Percentiles rank a stretch among this genome's conserved stretches.
Conservation (phyloP, 2,797 vertebrate species). For the Melanotaenia trifasciata region DNA sequence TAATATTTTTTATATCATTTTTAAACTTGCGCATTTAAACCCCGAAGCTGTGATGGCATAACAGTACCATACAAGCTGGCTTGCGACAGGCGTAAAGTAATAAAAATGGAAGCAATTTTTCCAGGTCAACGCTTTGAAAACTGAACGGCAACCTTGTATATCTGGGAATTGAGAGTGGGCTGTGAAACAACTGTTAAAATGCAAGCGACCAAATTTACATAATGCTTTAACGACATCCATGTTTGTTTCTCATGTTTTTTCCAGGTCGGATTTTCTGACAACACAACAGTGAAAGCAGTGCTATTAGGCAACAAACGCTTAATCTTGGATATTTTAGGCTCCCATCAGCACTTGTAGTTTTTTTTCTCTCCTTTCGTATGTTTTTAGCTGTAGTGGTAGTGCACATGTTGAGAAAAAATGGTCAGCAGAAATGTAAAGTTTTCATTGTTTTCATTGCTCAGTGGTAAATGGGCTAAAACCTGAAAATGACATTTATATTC, state of each 20-base stretch:
- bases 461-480: constrained; percentile 47
- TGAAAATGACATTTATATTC: constrained; percentile 5
- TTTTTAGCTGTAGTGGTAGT: constrained; percentile 46
- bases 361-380: constrained; percentile 6
- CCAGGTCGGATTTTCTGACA: constrained; percentile 79
- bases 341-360: constrained; percentile 4
- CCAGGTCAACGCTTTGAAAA: constrained; percentile 38
- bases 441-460: constrained; percentile 45
- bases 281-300: constrained; percentile 73
- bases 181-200: constrained; percentile 58
- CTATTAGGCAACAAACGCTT: constrained; percentile 61
- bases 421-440: constrained; percentile 73
- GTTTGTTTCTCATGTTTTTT: constrained; percentile 72
- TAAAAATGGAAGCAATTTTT: constrained; percentile 17
- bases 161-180: constrained; percentile 68
- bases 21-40: constrained; percentile 13
- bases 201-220: constrained; percentile 42
- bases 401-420: constrained; percentile 54
- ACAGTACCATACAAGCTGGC: not conserved
- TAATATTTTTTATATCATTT: not conserved
- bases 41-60: constrained; percentile 1
- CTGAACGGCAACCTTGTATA: constrained; percentile 35
- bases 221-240: constrained; percentile 68
- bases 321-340: constrained; percentile 59
- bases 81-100: not conserved